phyloP scores from a whole-genome alignment of 2,113 vertebrate species.

The Grallaria varia region DNA sequence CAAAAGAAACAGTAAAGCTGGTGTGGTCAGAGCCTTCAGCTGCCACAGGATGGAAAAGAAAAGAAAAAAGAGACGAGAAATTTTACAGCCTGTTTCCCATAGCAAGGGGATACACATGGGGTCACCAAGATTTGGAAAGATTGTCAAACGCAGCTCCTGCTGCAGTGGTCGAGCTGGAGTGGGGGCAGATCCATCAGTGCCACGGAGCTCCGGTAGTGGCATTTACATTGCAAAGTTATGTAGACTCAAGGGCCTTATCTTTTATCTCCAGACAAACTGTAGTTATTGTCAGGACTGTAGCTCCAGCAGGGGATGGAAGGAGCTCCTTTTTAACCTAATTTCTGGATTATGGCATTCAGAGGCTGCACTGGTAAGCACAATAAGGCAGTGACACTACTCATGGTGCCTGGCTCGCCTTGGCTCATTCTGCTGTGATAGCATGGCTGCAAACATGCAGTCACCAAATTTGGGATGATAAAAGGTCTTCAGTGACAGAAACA shows the following conservation, averaged over 20 bases:
- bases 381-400: not conserved
- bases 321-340: not conserved
- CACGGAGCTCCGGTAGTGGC: not conserved
- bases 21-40: not conserved
- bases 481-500: not conserved
- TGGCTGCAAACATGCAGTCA: rapidly evolving
- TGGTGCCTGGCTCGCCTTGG: not conserved
- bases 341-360: not conserved
- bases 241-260: not conserved
- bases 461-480: not conserved
- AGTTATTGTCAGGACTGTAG: not conserved
- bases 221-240: not conserved
- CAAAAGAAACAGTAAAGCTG: not conserved
- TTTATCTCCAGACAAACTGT: not conserved
- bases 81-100: not conserved
- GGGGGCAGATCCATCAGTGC: not conserved
- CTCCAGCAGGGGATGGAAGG: not conserved
- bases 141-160: not conserved
- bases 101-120: not conserved
- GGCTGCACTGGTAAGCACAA: rapidly evolving
- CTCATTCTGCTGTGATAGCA: rapidly evolving
- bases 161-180: not conserved
- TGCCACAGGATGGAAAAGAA: not conserved
- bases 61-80: not conserved
- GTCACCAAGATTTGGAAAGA: not conserved